Evolutionary conservation across 2,797 vertebrate genomes (phyloP).

Genomic region (Acestrorhynchus altus): DNA sequence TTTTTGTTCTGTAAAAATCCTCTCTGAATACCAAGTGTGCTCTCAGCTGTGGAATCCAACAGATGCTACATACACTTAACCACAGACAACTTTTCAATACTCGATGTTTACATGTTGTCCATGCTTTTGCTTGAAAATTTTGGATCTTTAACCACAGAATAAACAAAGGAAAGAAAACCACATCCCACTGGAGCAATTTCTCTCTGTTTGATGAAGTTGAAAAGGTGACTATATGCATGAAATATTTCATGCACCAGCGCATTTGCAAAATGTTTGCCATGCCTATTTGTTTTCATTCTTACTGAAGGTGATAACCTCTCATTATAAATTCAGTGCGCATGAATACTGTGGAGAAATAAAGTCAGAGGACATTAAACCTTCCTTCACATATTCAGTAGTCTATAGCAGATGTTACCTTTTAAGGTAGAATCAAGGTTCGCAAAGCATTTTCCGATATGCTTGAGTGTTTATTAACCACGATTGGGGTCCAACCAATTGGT

Average conservation of each 20-base stretch:
- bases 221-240: slow-evolving; percentile 1
- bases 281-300: not conserved
- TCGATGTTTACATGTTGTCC: not conserved
- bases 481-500: not conserved
- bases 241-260: not conserved
- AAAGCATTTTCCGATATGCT: not conserved
- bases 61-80: slow-evolving; percentile 27
- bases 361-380: not conserved
- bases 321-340: slow-evolving; percentile 19
- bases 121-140: slow-evolving; percentile 6
- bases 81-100: slow-evolving; percentile 20
- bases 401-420: not conserved
- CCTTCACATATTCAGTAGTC: not conserved
- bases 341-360: slow-evolving; percentile 7
- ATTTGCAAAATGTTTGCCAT: slow-evolving; percentile 4
- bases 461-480: not conserved
- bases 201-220: not conserved
- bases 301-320: not conserved
- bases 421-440: not conserved
- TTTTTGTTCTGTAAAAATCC: slow-evolving; percentile 56
- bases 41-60: slow-evolving; percentile 50
- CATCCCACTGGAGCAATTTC: not conserved
- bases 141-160: slow-evolving; percentile 1
- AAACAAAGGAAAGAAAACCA: slow-evolving; percentile 26
- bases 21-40: slow-evolving; percentile 55